Conservation (phyloP, 2,888 invertebrate species). For the Lycocerus yunnanus region DNA sequence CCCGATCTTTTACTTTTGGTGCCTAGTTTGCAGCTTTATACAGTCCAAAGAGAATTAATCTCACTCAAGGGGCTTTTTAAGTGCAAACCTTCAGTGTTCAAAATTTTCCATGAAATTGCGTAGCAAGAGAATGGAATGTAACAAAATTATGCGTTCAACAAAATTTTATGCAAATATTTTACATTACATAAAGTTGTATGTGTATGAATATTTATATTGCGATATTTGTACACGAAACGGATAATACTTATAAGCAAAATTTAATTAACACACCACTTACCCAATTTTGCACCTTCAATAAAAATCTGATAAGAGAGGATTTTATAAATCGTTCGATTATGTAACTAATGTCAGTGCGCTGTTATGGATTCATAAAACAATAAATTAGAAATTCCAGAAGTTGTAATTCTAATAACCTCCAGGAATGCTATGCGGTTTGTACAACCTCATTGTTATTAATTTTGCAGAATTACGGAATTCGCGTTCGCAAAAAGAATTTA, state of each 20-base stretch:
- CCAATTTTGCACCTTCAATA: neutral
- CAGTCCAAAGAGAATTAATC: constrained; percentile 15
- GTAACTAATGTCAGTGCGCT: too few relatives aligned
- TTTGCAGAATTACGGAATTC: neutral
- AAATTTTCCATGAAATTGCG: constrained; percentile 21
- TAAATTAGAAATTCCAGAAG: too few relatives aligned
- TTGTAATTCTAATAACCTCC: too few relatives aligned
- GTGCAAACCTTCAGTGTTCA: constrained; percentile 14
- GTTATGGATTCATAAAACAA: too few relatives aligned
- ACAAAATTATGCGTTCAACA: constrained; percentile 20
- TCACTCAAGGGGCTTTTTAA: constrained; percentile 17
- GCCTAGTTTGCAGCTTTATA: constrained; percentile 10
- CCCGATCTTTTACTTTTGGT: neutral
- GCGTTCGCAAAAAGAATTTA: neutral
- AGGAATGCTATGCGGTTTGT: too few relatives aligned
- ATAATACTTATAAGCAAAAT: neutral
- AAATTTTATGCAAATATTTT: constrained; percentile 26
- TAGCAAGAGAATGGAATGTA: constrained; percentile 13
- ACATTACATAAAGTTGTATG: constrained; percentile 11
- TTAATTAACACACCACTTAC: neutral
- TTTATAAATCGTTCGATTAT: too few relatives aligned
- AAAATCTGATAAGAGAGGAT: too few relatives aligned
- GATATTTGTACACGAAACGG: neutral
- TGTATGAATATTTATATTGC: constrained; percentile 18
- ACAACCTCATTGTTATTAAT: neutral